These are phyloP conservation scores for Drosophila parthenogenetica DNA, from an alignment of 2,888 invertebrate species.

Conservation along the genomic window DNA sequence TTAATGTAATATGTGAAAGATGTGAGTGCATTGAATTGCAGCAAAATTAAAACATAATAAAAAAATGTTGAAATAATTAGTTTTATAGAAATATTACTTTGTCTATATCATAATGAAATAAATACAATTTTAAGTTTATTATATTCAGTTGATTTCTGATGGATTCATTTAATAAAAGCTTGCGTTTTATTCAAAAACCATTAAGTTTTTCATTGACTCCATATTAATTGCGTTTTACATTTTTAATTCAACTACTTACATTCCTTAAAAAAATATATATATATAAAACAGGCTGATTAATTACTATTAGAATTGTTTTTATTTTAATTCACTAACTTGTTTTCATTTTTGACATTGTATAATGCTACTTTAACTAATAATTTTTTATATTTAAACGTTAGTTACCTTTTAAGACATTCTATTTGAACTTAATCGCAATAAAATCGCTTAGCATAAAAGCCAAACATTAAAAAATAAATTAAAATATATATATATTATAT, in stretches of 20 bases:
- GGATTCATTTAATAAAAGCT: no score
- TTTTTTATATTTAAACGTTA: constrained; percentile 33
- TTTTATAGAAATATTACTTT: no score
- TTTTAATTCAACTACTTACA: no score
- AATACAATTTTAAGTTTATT: no score
- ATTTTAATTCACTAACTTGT: background rate
- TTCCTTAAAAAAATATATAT: no score
- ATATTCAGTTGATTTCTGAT: no score
- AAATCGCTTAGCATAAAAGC: constrained; percentile 50
- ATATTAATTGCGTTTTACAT: no score
- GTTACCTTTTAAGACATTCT: constrained; percentile 29
- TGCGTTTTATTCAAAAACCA: no score
- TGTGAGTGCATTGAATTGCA: constrained; percentile 42
- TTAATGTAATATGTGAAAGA: constrained; percentile 41
- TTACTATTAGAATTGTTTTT: background rate
- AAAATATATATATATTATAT: constrained; percentile 37
- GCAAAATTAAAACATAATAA: constrained; percentile 28
- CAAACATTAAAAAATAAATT: constrained; percentile 30
- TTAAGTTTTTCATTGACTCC: no score
- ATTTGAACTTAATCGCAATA: constrained; percentile 47
- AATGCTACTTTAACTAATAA: background rate
- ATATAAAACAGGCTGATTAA: background rate
- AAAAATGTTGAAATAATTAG: no score
- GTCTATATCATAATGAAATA: no score
- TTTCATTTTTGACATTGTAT: background rate